Evolutionary conservation across 2,113 vertebrate genomes (phyloP), one percentile per base, ranked within the genome.

Genomic region (Budorcas taxicolor): DNA sequence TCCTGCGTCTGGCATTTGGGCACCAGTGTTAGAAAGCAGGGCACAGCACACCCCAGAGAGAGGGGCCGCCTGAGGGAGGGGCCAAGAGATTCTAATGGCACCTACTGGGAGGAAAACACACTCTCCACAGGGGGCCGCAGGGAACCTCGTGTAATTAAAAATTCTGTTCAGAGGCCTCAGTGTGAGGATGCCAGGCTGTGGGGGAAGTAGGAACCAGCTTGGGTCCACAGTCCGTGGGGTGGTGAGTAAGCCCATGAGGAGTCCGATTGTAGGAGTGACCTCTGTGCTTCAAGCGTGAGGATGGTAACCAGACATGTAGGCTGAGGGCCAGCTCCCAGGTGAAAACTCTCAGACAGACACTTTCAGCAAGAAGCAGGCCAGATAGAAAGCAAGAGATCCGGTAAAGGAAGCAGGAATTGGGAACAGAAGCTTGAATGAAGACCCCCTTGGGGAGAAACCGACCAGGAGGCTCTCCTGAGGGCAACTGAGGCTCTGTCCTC

Each of bases 241-340:
- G 25, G 57, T 31, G 45, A 89, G 23, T 40, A 33, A 58, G 36
- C 13, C 13, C 5, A 13, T 0, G 0, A 13, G 16, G 15, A 4
- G 12, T 45, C 81, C 64, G 8, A 43, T 74, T 74, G 31, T 36
- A 36, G 47, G 47, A 60, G 31, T 43, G 29, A 71, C 19, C 27
- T 43, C 1, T 19, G 27, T 25, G 57, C 3, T 76, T 83, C 89
- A 60, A 80, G 29, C 36, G 13, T 53, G 82, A 86, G 58, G 40
- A 36, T 0, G 0, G 3, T 40, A 7, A 2, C 29, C 16, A 40
- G 29, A 13, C 2, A 13, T n/a, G 9, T 0, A 1, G 55, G 17
- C 14, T 2, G 16, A 89, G 3, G 43, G 19, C n/a, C 50, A 6
- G 2, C 6, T 5, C 25, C 23, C 55, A 78, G 11, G 29, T 19